Evolutionary conservation across 2,113 vertebrate species (phyloP).

Genomic region (Vicugna pacos): DNA sequence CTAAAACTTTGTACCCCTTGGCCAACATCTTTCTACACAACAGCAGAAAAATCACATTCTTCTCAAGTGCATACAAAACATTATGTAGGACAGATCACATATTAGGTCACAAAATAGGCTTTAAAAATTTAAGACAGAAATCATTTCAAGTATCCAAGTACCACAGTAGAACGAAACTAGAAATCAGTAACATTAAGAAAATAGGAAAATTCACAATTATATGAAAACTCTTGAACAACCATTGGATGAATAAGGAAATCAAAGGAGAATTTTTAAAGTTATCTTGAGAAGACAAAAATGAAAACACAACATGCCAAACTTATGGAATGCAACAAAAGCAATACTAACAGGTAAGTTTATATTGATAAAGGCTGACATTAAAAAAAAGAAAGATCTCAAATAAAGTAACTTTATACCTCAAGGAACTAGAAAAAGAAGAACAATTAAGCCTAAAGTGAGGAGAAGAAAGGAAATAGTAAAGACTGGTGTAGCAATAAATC

Average conservation of each 20-base stretch:
- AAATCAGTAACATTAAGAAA: not conserved
- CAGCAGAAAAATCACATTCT: not conserved
- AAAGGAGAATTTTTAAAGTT: not conserved
- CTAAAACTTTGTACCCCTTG: not conserved
- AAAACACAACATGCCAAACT: not conserved
- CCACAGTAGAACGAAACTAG: not conserved
- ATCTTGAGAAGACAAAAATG: not conserved
- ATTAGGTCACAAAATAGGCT: not conserved
- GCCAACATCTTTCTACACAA: not conserved
- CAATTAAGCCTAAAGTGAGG: not conserved
- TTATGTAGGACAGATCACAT: not conserved
- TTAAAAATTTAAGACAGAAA: not conserved
- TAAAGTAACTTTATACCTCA: not conserved
- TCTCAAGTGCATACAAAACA: not conserved
- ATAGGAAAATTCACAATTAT: not conserved
- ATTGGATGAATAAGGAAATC: not conserved
- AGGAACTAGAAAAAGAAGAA: not conserved
- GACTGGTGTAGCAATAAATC: not conserved
- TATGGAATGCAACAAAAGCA: not conserved
- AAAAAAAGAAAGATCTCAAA: not conserved
- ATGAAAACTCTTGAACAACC: not conserved
- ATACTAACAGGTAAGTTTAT: not conserved
- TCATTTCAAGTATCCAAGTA: not conserved
- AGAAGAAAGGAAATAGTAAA: not conserved
- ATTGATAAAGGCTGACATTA: not conserved